Percentiles rank a stretch among this genome's conserved stretches.
Conservation (phyloP, 92 coral and sea anemone species). For the Palythoa caribaeorum region DNA sequence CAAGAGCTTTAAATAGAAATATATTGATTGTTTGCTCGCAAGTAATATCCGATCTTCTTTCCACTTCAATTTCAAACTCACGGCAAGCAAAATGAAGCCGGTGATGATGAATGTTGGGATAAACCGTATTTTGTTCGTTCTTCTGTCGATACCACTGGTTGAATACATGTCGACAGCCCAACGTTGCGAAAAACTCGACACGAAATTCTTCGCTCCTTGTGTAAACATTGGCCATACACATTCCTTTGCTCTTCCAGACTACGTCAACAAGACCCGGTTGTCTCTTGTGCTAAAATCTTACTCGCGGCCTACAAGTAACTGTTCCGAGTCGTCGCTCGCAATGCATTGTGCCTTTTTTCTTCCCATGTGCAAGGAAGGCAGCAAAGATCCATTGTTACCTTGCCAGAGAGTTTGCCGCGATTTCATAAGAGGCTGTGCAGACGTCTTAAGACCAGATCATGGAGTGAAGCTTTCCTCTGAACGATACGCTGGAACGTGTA, state of each 20-base stretch:
- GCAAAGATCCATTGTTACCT: conserved; percentile 4
- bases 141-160: not conserved
- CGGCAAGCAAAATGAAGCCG: not conserved
- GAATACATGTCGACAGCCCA: conserved; percentile 9
- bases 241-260: conserved; percentile 6
- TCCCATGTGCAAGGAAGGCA: conserved; percentile 43
- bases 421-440: conserved; percentile 31
- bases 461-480: conserved; percentile 28
- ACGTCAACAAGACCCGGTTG: conserved; percentile 32
- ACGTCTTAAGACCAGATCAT: conserved; percentile 22
- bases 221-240: conserved; percentile 37
- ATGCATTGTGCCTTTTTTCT: conserved; percentile 43
- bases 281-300: conserved; percentile 23
- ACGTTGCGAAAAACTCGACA: conserved; percentile 39
- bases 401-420: conserved; percentile 41
- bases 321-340: conserved; percentile 42
- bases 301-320: not conserved
- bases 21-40: not conserved
- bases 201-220: conserved; percentile 36
- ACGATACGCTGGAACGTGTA: conserved; percentile 41
- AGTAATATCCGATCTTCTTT: not conserved
- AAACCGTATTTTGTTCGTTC: not conserved
- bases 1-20: not conserved
- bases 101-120: not conserved
- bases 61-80: not conserved